Evolutionary conservation across 2,888 invertebrate species (phyloP).

Genomic region (Synergus laeviventris): DNA sequence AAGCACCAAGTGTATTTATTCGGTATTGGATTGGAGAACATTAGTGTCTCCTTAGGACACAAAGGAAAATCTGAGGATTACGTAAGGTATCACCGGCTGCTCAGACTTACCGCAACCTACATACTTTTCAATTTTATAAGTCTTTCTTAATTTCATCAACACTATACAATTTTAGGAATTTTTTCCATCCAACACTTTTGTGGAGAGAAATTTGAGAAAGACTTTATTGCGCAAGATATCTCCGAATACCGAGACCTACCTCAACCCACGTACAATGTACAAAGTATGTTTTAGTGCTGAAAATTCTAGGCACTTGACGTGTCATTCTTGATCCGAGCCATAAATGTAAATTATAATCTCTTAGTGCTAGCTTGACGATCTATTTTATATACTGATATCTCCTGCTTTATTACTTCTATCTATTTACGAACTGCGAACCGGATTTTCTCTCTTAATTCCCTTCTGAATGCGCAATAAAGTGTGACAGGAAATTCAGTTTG

Average conservation of each 20-base stretch:
- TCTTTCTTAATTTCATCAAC: neutral
- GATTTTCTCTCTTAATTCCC: too few relatives aligned
- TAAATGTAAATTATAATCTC: constrained; percentile 18
- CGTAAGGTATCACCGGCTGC: constrained; percentile 45
- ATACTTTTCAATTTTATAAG: constrained; percentile 48
- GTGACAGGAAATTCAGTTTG: too few relatives aligned
- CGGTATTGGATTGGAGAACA: neutral
- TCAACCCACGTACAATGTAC: constrained; percentile 59
- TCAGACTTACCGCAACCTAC: constrained; percentile 61
- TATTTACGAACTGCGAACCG: too few relatives aligned
- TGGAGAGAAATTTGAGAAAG: constrained; percentile 44
- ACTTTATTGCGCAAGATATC: constrained; percentile 40
- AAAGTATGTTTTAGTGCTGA: neutral
- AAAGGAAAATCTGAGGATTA: constrained; percentile 51
- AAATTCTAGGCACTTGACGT: constrained; percentile 36
- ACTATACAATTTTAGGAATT: too few relatives aligned
- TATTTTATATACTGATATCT: too few relatives aligned
- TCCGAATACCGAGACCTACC: constrained; percentile 55
- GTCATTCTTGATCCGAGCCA: neutral
- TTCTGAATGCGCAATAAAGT: too few relatives aligned
- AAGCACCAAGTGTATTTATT: neutral
- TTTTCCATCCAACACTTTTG: too few relatives aligned
- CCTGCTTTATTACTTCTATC: too few relatives aligned
- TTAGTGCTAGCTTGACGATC: too few relatives aligned
- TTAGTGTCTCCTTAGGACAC: constrained; percentile 39